phyloP scores from a whole-genome alignment of 2,888 invertebrate genomes.

The Cheilosia pagana region DNA sequence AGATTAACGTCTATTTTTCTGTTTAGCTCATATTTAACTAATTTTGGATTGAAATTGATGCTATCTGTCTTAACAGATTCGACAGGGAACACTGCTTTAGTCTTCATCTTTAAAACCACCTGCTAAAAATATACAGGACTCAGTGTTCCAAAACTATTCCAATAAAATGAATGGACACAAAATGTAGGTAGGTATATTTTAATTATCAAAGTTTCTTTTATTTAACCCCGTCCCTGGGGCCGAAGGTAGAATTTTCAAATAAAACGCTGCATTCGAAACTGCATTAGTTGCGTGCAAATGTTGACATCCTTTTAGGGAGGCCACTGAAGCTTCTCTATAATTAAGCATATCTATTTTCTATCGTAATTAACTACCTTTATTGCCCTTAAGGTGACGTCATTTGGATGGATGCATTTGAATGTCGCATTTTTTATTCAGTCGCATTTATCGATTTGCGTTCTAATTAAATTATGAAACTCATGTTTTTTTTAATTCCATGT shows the following conservation, averaged over 20 bases:
- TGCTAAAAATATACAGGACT: background rate
- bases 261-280: background rate
- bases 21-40: conserved; percentile 13
- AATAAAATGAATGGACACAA: background rate
- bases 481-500: too few species aligned
- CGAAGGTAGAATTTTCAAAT: background rate
- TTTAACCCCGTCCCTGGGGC: too few species aligned
- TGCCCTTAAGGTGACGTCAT: background rate
- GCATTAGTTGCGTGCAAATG: background rate
- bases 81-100: conserved; percentile 21
- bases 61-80: background rate
- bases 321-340: background rate
- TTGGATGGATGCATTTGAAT: background rate
- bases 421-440: background rate
- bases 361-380: background rate
- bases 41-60: conserved; percentile 1
- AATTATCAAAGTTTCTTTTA: too few species aligned
- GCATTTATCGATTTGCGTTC: background rate
- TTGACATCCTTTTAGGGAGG: background rate
- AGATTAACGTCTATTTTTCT: conserved; percentile 22
- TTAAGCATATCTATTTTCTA: background rate
- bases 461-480: background rate
- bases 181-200: background rate
- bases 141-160: background rate
- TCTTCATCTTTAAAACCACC: conserved; percentile 16